Percentiles rank a stretch among this genome's conserved stretches.
These are phyloP conservation scores for Polymixis flavicincta DNA, from an alignment of 2,888 invertebrate genomes.

Conservation along the genomic window DNA sequence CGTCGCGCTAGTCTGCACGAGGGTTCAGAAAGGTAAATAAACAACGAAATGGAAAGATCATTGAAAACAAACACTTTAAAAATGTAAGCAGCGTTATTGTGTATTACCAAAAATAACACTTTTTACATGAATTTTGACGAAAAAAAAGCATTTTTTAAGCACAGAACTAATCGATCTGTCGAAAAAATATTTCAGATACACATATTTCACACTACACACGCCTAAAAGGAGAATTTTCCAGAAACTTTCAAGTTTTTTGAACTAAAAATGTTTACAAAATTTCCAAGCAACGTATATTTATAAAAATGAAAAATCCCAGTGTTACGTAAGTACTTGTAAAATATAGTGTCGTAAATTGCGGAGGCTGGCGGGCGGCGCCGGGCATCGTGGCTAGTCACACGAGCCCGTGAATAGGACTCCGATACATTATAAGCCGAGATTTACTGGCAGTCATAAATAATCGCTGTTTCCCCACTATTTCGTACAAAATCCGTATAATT, in stretches of 20 bases:
- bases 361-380: constrained; percentile 51
- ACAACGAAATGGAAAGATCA: not conserved
- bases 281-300: constrained; percentile 39
- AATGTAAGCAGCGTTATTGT: not conserved
- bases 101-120: not conserved
- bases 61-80: not conserved
- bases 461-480: constrained; percentile 76
- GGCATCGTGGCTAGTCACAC: constrained; percentile 62
- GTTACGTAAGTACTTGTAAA: constrained; percentile 65
- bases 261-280: constrained; percentile 32
- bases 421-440: constrained; percentile 83
- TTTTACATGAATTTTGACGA: not conserved
- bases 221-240: constrained; percentile 4
- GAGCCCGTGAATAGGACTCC: constrained; percentile 67
- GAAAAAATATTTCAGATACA: not conserved
- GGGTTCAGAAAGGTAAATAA: not conserved
- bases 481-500: constrained; percentile 78
- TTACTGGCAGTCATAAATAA: constrained; percentile 82
- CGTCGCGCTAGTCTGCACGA: too few relatives aligned
- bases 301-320: constrained; percentile 62
- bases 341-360: constrained; percentile 73
- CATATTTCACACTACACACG: too few relatives aligned
- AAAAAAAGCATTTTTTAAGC: not conserved
- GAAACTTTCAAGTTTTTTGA: constrained; percentile 30
- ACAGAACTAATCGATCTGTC: not conserved